Evolutionary conservation across 2,888 invertebrate genomes (phyloP).

Genomic region (Euzetes globulus): DNA sequence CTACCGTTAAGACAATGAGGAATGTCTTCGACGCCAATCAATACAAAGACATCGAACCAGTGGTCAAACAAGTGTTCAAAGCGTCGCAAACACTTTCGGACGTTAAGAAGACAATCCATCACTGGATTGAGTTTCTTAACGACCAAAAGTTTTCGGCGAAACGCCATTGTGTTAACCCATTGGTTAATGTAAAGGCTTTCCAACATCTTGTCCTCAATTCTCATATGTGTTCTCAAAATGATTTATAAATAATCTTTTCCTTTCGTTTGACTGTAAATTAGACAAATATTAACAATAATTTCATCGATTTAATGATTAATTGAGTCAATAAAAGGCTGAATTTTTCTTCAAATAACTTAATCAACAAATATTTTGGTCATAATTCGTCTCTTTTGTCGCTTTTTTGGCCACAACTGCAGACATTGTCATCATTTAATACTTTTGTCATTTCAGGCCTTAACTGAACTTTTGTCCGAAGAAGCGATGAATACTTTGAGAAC

Average conservation of each 20-base stretch:
- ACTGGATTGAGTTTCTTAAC: not conserved
- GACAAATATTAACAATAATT: not conserved
- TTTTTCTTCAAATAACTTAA: too few relatives aligned
- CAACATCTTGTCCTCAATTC: not conserved
- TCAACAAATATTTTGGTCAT: too few relatives aligned
- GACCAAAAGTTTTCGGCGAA: not conserved
- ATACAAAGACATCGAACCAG: not conserved
- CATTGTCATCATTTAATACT: not conserved
- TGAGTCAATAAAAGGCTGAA: too few relatives aligned
- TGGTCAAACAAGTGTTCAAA: not conserved
- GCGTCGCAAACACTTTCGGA: not conserved
- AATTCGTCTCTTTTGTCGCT: not conserved
- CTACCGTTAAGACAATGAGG: slow-evolving; percentile 5
- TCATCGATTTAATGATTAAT: too few relatives aligned
- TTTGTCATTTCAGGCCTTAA: slow-evolving; percentile 3
- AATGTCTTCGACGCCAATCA: not conserved
- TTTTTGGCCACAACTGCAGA: not conserved
- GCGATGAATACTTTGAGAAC: not conserved
- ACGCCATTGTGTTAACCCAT: not conserved
- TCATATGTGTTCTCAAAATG: not conserved
- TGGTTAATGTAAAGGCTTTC: not conserved
- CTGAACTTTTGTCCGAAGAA: not conserved
- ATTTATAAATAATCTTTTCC: not conserved
- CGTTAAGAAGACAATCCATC: not conserved
- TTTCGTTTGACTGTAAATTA: slow-evolving; percentile 1